Conservation (phyloP, 2,888 invertebrate species). For the Teleiodes luculella region DNA sequence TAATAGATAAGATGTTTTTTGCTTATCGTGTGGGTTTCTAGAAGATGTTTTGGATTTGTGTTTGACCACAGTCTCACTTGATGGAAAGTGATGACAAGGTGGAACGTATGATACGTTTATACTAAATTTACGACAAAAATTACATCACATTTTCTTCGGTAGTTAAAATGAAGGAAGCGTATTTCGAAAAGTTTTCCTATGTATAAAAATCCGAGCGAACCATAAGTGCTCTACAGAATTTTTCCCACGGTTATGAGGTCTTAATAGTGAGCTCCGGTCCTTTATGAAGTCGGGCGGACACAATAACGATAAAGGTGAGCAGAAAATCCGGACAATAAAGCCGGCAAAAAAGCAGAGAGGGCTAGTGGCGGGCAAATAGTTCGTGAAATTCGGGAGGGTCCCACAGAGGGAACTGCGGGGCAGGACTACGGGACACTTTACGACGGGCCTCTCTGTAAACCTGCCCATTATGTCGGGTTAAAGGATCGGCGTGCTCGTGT, state of each 20-base stretch:
- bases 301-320: conserved; percentile 78
- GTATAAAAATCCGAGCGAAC: conserved; percentile 8
- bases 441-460: conserved; percentile 75
- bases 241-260: conserved; percentile 78
- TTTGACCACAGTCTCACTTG: too few relatives aligned
- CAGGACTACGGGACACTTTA: conserved; percentile 69
- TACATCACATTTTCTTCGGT: not conserved
- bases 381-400: conserved; percentile 75
- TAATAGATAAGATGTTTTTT: too few relatives aligned
- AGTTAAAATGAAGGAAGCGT: not conserved
- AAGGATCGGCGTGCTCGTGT: conserved; percentile 71
- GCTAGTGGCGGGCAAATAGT: conserved; percentile 76
- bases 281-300: conserved; percentile 76
- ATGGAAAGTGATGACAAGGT: too few relatives aligned
- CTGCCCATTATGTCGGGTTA: conserved; percentile 77
- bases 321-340: conserved; percentile 78
- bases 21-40: too few relatives aligned
- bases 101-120: not conserved
- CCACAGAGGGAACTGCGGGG: conserved; percentile 39
- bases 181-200: conserved; percentile 5
- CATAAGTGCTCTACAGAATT: conserved; percentile 32
- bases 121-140: not conserved
- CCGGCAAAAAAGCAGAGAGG: conserved; percentile 73
- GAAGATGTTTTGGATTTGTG: too few relatives aligned
- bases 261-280: conserved; percentile 69